Conservation (phyloP, 2,113 vertebrate genomes). For the Terrapene triunguis region DNA sequence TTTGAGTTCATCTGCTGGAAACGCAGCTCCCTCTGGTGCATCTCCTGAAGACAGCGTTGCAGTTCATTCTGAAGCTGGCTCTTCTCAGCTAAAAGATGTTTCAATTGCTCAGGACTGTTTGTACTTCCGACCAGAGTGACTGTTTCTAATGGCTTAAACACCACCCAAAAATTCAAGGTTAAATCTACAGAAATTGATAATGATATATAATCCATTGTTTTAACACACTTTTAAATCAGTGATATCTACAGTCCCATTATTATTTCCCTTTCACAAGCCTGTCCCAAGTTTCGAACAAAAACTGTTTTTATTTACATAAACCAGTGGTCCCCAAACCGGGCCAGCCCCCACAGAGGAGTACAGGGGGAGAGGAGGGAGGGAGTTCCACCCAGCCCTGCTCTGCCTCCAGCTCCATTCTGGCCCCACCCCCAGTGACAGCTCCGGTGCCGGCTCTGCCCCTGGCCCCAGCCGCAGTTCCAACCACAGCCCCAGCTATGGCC, state of each 20-base stretch:
- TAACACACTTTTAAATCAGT: neutral
- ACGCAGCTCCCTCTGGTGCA: conserved; percentile 86
- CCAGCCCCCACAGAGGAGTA: too few species aligned
- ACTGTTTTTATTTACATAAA: neutral
- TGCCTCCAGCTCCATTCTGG: too few species aligned
- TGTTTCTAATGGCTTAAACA: conserved; percentile 70
- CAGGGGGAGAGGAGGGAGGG: too few species aligned
- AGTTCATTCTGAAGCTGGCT: conserved; percentile 80
- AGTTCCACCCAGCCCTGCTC: too few species aligned
- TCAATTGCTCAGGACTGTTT: conserved; percentile 54
- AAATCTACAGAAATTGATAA: neutral
- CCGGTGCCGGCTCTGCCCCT: too few species aligned
- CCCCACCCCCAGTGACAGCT: too few species aligned
- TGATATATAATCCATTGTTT: neutral
- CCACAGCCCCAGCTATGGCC: too few species aligned
- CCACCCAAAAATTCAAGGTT: neutral
- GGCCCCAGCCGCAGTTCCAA: too few species aligned
- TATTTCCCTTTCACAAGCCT: neutral
- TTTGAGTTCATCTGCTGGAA: conserved; percentile 85
- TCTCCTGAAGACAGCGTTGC: conserved; percentile 84
- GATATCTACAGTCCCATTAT: neutral
- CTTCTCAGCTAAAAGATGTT: conserved; percentile 75
- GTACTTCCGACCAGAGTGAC: conserved; percentile 59
- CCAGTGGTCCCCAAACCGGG: too few species aligned
- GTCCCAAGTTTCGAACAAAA: neutral